Evolutionary conservation across 2,888 invertebrate species (phyloP).

Genomic region (Synanthedon myopaeformis): DNA sequence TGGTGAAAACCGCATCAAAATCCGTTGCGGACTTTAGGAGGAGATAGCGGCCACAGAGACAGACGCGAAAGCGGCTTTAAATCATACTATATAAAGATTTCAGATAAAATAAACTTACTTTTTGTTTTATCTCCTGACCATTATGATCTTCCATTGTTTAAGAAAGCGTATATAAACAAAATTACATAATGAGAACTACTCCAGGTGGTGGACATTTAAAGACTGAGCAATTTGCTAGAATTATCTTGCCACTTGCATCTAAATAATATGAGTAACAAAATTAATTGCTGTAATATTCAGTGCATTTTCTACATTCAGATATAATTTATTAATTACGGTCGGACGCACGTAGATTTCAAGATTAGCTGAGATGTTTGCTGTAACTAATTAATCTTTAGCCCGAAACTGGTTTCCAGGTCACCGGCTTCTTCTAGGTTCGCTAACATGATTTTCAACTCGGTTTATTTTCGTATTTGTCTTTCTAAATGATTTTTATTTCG

Average conservation of each 20-base stretch:
- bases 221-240: background rate
- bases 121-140: conserved; percentile 23
- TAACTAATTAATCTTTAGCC: conserved; percentile 57
- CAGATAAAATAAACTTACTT: conserved; percentile 26
- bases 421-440: conserved; percentile 31
- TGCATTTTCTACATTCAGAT: conserved; percentile 40
- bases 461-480: conserved; percentile 14
- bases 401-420: conserved; percentile 50
- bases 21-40: too few relatives aligned
- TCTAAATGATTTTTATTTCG: too few relatives aligned
- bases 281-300: conserved; percentile 23
- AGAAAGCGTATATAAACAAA: background rate
- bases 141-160: conserved; percentile 28
- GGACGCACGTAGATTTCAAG: conserved; percentile 54
- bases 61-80: too few relatives aligned
- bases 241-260: background rate
- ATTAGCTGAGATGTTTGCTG: conserved; percentile 50
- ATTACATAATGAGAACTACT: background rate
- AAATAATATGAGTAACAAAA: background rate
- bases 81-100: too few relatives aligned
- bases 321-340: conserved; percentile 56
- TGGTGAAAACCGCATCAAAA: too few relatives aligned
- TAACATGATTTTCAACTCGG: conserved; percentile 28
- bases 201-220: background rate
- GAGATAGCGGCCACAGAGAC: too few relatives aligned